Evolutionary conservation across 1,140 invertebrate genomes (phyloP), one percentile per base, ranked within the genome.

Genomic region (Cydia strobilella): DNA sequence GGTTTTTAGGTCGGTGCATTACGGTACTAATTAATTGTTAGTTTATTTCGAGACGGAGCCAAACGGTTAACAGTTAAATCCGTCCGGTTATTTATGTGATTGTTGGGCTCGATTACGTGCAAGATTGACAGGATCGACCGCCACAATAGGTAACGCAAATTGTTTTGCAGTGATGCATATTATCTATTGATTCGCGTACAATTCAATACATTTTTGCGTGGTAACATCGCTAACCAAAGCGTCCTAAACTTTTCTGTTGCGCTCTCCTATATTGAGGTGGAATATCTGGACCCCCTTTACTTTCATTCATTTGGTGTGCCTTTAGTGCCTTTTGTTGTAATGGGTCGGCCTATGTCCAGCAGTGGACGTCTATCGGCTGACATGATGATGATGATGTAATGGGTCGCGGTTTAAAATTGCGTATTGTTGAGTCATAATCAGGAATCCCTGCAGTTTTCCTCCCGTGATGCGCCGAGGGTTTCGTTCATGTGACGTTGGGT

Each of bases 401-500:
- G 4, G 7, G 5, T 35, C 12, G 65, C 5, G 12, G 15, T 39
- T 69, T 31, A 35, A 69, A n/a, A 31, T 31, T 69, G 27, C 39
- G 35, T 0, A 69, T 35, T 31, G 7, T 69, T 69, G 39, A 59
- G 54, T 59, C 54, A 59, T 18, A 13, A 9, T 23, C 13, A 35
- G 66, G 66, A 69, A 69, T 31, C 27, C 27, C 39, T 69, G 66
- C 27, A 69, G 27, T 69, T 69, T 72, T 72, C 45, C 20, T 72
- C 71, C 45, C 20, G 18, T 25, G 13, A n/a, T 20, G 13, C 12
- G 35, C 7, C 35, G 71, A 45, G 25, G 42, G 42, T 54, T 20
- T n/a, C 42, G 39, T 51, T 1, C 20, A 45, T 54, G 45, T 73
- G 72, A 77, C 79, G 81, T 79, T 76, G 74, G 42, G 51, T 80